Evolutionary conservation across 2,888 invertebrate genomes (phyloP).

Genomic region (Chrysolina americana): DNA sequence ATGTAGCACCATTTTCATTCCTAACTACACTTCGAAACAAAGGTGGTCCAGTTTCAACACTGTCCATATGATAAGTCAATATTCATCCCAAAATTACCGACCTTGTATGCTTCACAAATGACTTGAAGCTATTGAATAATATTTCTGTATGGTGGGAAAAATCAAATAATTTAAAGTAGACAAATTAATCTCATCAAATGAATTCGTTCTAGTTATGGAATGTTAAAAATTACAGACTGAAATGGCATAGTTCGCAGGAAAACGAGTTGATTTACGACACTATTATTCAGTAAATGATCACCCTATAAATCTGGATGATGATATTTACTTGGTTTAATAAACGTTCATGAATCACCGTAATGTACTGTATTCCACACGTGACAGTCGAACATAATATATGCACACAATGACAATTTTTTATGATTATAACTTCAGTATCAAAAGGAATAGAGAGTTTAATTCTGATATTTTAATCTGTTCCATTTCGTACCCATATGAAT

Average conservation of each 20-base stretch:
- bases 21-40: no score
- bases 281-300: conserved; percentile 32
- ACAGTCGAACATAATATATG: conserved; percentile 20
- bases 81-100: no score
- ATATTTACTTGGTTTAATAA: conserved; percentile 27
- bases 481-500: no score
- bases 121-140: no score
- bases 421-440: no score
- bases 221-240: background rate
- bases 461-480: no score
- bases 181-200: background rate
- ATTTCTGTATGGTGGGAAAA: background rate
- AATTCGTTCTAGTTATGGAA: background rate
- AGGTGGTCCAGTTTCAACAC: no score
- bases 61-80: no score
- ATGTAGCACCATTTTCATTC: no score
- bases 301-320: conserved; percentile 34
- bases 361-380: background rate
- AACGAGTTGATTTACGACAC: conserved; percentile 18
- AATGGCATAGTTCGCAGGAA: conserved; percentile 1
- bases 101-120: no score
- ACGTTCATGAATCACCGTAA: conserved; percentile 31
- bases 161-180: background rate
- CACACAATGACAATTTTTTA: background rate
- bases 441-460: no score